These are phyloP conservation scores for Nothocercus nigrocapillus DNA, from an alignment of 2,113 vertebrate species.

Conservation along the genomic window DNA sequence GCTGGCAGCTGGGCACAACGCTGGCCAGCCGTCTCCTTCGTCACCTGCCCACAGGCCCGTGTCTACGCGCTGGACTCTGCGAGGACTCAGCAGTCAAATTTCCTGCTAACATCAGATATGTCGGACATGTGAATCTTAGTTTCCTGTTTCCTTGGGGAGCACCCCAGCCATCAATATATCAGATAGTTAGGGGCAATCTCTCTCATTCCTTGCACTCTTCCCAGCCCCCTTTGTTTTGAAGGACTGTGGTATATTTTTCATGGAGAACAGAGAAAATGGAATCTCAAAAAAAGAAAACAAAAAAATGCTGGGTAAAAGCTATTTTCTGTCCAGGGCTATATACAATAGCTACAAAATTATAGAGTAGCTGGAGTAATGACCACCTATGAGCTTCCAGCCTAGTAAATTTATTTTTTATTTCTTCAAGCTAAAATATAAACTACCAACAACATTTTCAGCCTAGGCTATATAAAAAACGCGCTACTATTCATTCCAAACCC, in stretches of 20 bases:
- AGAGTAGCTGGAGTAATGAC: constrained; percentile 5
- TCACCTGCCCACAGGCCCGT: background rate
- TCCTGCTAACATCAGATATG: background rate
- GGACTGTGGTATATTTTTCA: background rate
- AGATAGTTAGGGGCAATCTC: background rate
- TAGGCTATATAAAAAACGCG: background rate
- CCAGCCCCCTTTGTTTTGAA: background rate
- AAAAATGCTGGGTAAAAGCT: background rate
- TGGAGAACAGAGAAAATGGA: background rate
- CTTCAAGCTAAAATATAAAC: constrained; percentile 23
- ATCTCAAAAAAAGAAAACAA: background rate
- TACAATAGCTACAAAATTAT: constrained; percentile 5
- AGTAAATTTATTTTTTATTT: constrained; percentile 15
- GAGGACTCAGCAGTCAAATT: background rate
- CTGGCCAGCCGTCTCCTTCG: background rate
- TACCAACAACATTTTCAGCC: background rate
- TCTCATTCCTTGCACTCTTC: background rate
- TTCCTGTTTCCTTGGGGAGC: background rate
- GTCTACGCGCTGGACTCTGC: background rate
- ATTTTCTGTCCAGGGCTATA: background rate
- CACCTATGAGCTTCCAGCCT: background rate
- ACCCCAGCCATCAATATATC: background rate
- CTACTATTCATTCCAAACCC: background rate
- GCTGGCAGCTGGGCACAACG: background rate
- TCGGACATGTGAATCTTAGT: background rate